Evolutionary conservation across 2,888 invertebrate species (phyloP), one percentile per base, ranked within the genome.

Genomic region (Coelopa pilipes): DNA sequence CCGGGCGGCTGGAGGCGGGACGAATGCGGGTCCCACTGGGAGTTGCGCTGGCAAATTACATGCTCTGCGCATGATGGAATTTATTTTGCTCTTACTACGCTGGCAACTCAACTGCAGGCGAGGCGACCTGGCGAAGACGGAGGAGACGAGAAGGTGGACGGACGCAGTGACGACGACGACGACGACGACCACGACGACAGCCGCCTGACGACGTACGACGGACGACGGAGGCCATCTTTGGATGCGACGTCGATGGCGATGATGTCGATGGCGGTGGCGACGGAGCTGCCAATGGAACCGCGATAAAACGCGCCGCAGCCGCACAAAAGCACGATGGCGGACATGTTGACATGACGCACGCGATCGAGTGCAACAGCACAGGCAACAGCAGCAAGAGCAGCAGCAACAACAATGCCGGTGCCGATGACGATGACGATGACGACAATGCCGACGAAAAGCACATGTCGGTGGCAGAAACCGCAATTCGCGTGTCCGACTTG

Each of bases 301-400:
- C 45, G 19, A 21, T 24, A 49, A 53, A 13, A 66, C 45, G 53
- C 45, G 19, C 12, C 13, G 19, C 21, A 13, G 50, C 21, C 50
- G 19, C 19, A 21, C 13, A 50, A 65, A 13, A 47, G 47, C 62
- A 65, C 47, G 60, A 70, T 70, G 70, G 70, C 71, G 71, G 71
- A 71, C 46, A 71, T 65, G 71, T 71, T 71, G 71, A 71, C 63
- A 71, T 55, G 65, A 34, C 60, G 45, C 71, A 71, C 71, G 71
- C 71, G 71, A 71, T 71, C 65, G 47, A 47, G 47, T 62, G 17
- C 34, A 62, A 15, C 46, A 57, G 11, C 45, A 62, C 15, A 62
- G n/a, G 17, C 11, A 57, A 15, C 59, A n/a, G 49, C 47, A 57
- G 15, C 62, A 60, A 47, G 24, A 21, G 62, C 62, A 60, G n/a